Evolutionary conservation across 2,797 vertebrate genomes (phyloP), one percentile per base, ranked within the genome.

Genomic region (Gadopsis bispinosus): DNA sequence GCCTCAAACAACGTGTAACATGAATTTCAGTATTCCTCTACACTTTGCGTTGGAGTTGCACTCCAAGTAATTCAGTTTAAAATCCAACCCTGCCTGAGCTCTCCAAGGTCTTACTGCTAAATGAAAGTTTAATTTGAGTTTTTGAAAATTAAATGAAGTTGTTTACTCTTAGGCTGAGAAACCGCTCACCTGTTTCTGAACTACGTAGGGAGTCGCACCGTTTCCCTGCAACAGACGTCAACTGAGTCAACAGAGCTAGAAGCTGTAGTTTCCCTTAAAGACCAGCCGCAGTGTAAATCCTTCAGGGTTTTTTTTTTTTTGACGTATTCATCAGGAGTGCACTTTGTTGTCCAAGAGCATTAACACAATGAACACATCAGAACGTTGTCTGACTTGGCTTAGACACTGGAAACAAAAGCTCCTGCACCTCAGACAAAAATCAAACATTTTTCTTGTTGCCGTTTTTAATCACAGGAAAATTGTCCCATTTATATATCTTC

Each of bases 111-210:
- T 61, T 11, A 7, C 47, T 29, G 51, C 60, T 8, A 14, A 75
- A 35, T 19, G 33, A 59, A 68, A 48, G 26, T 48, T 81, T 45
- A 77, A 68, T 37, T 65, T 19, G 41, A 71, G 62, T 10, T 20
- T 77, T 59, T 79, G 37, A 81, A 81, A 76, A 53, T 61, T 6
- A 51, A 50, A 70, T 69, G 19, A 54, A 68, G 29, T 2, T 6
- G 26, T 76, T 13, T 67, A 78, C 22, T 68, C 58, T 55, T 20
- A 41, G n/a, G 50, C 26, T 11, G 10, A 70, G 39, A 67, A 63
- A 75, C 26, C n/a, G 20, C 29, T 39, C 10, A 10, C 9, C 58
- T 65, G 64, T 33, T 95, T 94, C 88, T 94, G 92, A 92, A 93
- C 90, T 69, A 94, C 47, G 86, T 26, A 43, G 45, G 91, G 84